Percentiles rank a stretch among this genome's conserved stretches.
phyloP scores from a whole-genome alignment of 2,113 vertebrate genomes.

The Planiliza haematocheilus region DNA sequence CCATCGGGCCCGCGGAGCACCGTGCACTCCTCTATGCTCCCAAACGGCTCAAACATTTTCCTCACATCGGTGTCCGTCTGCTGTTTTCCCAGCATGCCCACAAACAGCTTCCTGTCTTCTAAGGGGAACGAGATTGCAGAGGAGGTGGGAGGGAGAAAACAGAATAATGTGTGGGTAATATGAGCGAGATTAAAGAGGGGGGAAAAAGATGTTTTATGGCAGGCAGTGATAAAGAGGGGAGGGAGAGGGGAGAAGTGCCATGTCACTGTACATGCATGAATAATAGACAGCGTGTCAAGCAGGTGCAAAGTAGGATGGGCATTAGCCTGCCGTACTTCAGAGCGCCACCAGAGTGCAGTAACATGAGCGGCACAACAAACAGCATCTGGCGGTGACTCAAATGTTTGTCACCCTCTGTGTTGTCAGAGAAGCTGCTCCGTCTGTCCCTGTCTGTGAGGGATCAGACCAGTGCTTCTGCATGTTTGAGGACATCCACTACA shows the following conservation, averaged over 20 bases:
- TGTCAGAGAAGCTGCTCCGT: slow-evolving; percentile 72
- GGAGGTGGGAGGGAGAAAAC: slow-evolving; percentile 44
- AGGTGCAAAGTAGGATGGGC: slow-evolving; percentile 11
- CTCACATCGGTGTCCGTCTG: slow-evolving; percentile 94
- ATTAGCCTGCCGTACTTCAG: slow-evolving; percentile 42
- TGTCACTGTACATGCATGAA: slow-evolving; percentile 51
- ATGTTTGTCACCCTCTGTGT: slow-evolving; percentile 75
- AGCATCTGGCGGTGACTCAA: slow-evolving; percentile 78
- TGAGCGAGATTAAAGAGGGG: slow-evolving; percentile 24
- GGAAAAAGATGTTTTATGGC: slow-evolving; percentile 21
- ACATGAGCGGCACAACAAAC: slow-evolving; percentile 43
- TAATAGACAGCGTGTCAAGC: slow-evolving; percentile 21
- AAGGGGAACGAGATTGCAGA: slow-evolving; percentile 79
- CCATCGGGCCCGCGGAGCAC: slow-evolving; percentile 96
- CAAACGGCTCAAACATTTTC: slow-evolving; percentile 95
- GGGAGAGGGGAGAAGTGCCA: slow-evolving; percentile 10
- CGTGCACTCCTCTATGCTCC: slow-evolving; percentile 97
- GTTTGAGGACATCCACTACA: slow-evolving; percentile 49
- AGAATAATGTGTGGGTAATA: slow-evolving; percentile 15
- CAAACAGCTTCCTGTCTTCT: slow-evolving; percentile 99
- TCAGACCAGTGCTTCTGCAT: slow-evolving; percentile 59
- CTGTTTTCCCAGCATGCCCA: slow-evolving; percentile 96
- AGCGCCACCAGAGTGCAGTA: slow-evolving; percentile 73
- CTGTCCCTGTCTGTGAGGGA: slow-evolving; percentile 68
- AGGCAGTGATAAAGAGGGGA: neutral